A percentile compares a stretch with the other conserved stretches of the same genome.
Evolutionary conservation across 2,113 vertebrate genomes (phyloP).

Genomic region (Ochotona curzoniae): DNA sequence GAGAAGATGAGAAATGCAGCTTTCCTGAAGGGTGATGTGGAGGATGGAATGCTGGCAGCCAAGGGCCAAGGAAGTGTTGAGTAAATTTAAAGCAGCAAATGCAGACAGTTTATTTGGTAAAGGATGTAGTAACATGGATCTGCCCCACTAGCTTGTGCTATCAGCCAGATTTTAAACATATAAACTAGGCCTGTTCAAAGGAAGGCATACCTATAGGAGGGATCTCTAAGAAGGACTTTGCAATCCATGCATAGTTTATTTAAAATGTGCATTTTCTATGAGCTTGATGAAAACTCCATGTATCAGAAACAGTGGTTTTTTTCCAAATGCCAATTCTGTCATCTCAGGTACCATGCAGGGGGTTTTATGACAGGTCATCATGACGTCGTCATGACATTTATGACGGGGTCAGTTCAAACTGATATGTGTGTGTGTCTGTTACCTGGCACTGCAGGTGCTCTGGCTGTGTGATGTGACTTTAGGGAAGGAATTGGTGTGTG

Average conservation of each 20-base stretch:
- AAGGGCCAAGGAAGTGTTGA: background rate
- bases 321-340: background rate
- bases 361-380: background rate
- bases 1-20: background rate
- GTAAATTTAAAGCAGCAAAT: background rate
- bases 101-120: background rate
- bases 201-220: background rate
- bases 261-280: too few relatives aligned
- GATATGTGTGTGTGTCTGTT: background rate
- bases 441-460: background rate
- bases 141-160: background rate
- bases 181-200: background rate
- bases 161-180: constrained; percentile 3
- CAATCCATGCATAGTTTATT: too few relatives aligned
- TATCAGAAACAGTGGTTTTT: background rate
- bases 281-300: too few relatives aligned
- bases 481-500: background rate
- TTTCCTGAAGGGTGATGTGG: background rate
- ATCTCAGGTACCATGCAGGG: background rate
- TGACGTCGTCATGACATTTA: too few relatives aligned
- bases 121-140: background rate
- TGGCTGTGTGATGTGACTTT: background rate
- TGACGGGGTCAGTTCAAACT: background rate
- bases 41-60: background rate
- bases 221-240: too few relatives aligned